phyloP scores from a whole-genome alignment of 2,888 invertebrate species.

The Linnaemya vulpina region DNA sequence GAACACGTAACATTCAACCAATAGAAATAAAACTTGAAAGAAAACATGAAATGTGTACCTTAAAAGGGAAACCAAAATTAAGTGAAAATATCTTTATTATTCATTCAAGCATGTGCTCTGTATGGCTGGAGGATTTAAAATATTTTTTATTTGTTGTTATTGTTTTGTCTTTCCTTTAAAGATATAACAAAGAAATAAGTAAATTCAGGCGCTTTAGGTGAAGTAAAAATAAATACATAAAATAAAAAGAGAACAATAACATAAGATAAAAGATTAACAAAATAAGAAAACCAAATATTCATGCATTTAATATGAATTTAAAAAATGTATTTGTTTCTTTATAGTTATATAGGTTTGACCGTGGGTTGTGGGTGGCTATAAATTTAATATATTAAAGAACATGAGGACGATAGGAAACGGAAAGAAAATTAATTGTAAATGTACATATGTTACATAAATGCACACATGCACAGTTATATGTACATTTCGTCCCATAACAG shows the following conservation, averaged over 20 bases:
- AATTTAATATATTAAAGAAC: constrained; percentile 2
- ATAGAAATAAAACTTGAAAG: constrained; percentile 17
- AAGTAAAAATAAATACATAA: neutral
- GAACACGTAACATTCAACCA: constrained; percentile 7
- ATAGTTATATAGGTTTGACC: constrained; percentile 21
- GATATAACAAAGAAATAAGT: neutral
- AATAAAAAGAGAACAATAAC: neutral
- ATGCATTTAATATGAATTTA: constrained; percentile 30
- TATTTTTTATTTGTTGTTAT: neutral
- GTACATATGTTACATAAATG: neutral
- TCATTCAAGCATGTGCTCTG: constrained; percentile 39
- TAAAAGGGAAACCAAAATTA: constrained; percentile 41
- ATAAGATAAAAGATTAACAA: neutral
- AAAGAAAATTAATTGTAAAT: constrained; percentile 30
- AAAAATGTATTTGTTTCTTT: constrained; percentile 36
- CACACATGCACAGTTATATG: too few species aligned
- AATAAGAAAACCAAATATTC: neutral
- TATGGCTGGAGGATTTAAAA: constrained; percentile 7
- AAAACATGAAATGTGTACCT: constrained; percentile 33
- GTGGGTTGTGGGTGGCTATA: constrained; percentile 23
- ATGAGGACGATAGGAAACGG: neutral
- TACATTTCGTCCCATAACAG: too few species aligned
- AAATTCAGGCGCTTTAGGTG: neutral
- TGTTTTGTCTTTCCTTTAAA: neutral
- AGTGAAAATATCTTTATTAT: constrained; percentile 16